Percentiles rank a stretch among this genome's conserved stretches.
Evolutionary conservation across 2,113 vertebrate genomes (phyloP).

Genomic region (Saccopteryx leptura): DNA sequence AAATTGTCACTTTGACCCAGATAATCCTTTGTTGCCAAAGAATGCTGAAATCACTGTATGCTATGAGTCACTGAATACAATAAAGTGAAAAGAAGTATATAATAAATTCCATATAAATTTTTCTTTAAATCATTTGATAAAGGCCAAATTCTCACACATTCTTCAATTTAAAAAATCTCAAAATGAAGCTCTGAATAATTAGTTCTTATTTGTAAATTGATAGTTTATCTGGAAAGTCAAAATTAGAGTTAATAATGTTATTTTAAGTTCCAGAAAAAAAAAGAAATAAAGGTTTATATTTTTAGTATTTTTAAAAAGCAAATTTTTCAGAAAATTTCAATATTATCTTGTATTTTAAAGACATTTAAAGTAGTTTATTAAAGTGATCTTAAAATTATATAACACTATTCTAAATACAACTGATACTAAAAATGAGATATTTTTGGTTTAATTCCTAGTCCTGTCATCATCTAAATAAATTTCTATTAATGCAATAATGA

Average conservation of each 20-base stretch:
- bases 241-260: slow-evolving; percentile 29
- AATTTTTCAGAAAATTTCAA: not conserved
- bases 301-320: not conserved
- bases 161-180: not conserved
- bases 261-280: not conserved
- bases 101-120: slow-evolving; percentile 6
- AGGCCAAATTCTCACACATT: slow-evolving; percentile 40
- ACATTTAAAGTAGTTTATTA: not conserved
- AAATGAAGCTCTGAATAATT: slow-evolving; percentile 37
- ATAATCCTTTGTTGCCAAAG: slow-evolving; percentile 15
- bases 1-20: slow-evolving; percentile 30
- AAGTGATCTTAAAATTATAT: not conserved
- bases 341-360: not conserved
- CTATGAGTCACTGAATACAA: slow-evolving; percentile 49
- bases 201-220: not conserved
- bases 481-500: not conserved
- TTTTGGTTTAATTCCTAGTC: not conserved
- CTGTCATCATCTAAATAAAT: not conserved
- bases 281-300: not conserved
- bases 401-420: not conserved
- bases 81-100: slow-evolving; percentile 43
- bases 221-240: not conserved
- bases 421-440: not conserved
- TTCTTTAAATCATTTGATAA: slow-evolving; percentile 46
- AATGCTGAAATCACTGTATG: not conserved